Evolutionary conservation across 2,797 vertebrate genomes (phyloP).

Genomic region (Lepilemur septentrionalis): DNA sequence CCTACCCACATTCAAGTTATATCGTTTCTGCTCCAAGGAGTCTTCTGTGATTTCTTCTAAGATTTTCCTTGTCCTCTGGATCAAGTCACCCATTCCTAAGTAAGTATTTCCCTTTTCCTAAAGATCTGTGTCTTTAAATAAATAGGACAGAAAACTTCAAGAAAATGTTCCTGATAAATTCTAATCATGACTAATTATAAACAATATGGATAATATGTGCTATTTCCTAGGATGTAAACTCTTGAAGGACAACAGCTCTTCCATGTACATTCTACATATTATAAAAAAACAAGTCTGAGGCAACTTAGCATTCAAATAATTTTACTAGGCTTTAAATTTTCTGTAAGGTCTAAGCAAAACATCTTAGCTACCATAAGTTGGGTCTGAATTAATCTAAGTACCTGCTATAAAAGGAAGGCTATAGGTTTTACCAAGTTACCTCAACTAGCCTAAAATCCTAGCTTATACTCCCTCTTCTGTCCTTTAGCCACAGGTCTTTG

Average conservation of each 20-base stretch:
- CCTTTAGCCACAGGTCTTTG: constrained; percentile 9
- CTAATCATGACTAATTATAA: constrained; percentile 27
- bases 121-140: not conserved
- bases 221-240: constrained; percentile 37
- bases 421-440: not conserved
- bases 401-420: not conserved
- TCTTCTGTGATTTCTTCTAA: not conserved
- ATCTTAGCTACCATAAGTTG: constrained; percentile 29
- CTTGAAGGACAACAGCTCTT: constrained; percentile 21
- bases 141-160: not conserved
- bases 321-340: constrained; percentile 36
- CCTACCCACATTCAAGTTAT: not conserved
- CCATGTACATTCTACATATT: not conserved
- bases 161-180: constrained; percentile 46
- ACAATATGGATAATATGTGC: not conserved
- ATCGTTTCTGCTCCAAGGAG: not conserved
- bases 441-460: not conserved
- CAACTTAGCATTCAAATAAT: not conserved
- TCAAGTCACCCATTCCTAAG: not conserved
- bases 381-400: constrained; percentile 25
- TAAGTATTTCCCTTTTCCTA: not conserved
- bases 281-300: constrained; percentile 13
- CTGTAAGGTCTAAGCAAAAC: constrained; percentile 9
- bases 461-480: not conserved
- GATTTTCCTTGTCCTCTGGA: not conserved